Evolutionary conservation across 2,113 vertebrate genomes (phyloP).

Genomic region (Microtus ochrogaster): DNA sequence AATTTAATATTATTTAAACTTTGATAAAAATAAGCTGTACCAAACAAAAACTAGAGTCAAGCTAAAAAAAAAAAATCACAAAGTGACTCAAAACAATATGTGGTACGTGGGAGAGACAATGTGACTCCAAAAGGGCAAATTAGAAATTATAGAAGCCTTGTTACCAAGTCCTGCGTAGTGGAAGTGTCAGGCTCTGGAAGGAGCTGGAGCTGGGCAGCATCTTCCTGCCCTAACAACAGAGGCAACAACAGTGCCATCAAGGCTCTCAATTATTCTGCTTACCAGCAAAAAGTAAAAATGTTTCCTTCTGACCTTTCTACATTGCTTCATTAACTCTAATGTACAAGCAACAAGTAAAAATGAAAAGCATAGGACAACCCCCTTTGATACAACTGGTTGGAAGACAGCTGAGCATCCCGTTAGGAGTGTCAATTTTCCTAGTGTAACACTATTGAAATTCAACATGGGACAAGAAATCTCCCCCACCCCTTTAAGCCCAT

Average conservation of each 20-base stretch:
- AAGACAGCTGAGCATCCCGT: neutral
- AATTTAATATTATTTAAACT: conserved; percentile 35
- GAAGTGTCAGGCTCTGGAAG: conserved; percentile 54
- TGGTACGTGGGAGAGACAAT: neutral
- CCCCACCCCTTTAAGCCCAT: neutral
- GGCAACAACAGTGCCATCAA: neutral
- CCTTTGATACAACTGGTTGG: conserved; percentile 9
- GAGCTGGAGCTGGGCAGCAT: neutral
- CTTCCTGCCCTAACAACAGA: neutral
- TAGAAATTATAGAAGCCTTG: neutral
- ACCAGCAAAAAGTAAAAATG: conserved; percentile 74
- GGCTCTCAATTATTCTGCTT: conserved; percentile 65
- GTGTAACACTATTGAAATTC: neutral
- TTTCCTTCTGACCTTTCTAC: conserved; percentile 69
- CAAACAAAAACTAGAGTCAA: neutral
- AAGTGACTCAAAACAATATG: neutral
- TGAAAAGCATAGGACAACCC: neutral
- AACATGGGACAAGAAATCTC: neutral
- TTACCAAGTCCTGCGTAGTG: neutral
- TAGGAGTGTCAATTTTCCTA: neutral
- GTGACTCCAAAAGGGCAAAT: neutral
- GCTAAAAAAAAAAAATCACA: neutral
- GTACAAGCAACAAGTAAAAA: conserved; percentile 60
- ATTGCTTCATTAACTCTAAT: conserved; percentile 70
- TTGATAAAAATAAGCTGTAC: neutral